These are phyloP conservation scores for Onthophagus sagittarius DNA, from an alignment of 2,888 invertebrate genomes.

Conservation along the genomic window DNA sequence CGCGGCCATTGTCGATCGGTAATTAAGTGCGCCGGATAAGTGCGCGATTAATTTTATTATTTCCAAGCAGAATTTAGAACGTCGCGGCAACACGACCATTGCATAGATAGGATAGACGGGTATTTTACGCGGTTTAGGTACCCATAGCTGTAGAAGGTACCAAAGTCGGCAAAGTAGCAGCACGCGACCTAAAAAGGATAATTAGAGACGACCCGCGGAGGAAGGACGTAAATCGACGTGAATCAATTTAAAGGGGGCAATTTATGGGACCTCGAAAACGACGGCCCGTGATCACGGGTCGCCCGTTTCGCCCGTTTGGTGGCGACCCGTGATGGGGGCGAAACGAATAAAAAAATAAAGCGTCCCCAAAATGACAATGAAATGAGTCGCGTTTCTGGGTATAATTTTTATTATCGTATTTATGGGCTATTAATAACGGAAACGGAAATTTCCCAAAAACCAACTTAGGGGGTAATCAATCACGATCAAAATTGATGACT, in stretches of 20 bases:
- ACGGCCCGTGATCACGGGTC: too few species aligned
- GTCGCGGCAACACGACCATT: too few species aligned
- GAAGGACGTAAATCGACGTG: background rate
- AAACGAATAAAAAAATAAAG: background rate
- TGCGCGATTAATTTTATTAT: background rate
- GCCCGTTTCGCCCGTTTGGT: background rate
- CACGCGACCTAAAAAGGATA: background rate
- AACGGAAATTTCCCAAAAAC: background rate
- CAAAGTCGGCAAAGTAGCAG: too few species aligned
- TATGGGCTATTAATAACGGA: background rate
- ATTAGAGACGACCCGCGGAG: background rate
- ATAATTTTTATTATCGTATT: background rate
- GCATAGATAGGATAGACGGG: too few species aligned
- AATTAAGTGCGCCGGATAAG: background rate
- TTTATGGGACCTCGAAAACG: background rate
- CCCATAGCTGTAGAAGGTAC: too few species aligned
- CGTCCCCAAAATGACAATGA: background rate
- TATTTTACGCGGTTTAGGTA: too few species aligned
- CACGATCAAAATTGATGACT: background rate
- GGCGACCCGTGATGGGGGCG: background rate
- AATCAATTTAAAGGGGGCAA: background rate
- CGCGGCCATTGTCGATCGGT: background rate
- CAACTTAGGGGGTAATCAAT: background rate
- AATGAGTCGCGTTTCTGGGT: background rate
- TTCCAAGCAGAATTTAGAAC: background rate